phyloP scores from a whole-genome alignment of 2,113 vertebrate species.

The Leptobrachium leishanense region DNA sequence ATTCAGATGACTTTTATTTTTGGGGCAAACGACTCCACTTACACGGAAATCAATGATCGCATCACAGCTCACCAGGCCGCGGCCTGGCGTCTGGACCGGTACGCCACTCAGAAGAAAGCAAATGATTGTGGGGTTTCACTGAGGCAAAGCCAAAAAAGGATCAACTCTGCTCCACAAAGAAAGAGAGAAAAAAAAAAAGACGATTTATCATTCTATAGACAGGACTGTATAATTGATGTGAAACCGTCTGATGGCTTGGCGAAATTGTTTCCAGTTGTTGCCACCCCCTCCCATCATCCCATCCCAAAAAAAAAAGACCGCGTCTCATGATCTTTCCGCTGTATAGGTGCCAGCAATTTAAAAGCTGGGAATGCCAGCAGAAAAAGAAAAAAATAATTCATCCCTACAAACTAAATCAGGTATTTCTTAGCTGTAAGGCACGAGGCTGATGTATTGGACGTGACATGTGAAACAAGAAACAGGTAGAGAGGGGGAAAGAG shows the following conservation, averaged over 20 bases:
- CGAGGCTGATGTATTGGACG: slow-evolving; percentile 20
- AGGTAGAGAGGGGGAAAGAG: slow-evolving; percentile 12
- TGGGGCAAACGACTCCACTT: too few relatives aligned
- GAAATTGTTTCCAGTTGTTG: slow-evolving; percentile 25
- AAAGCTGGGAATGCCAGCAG: slow-evolving; percentile 12
- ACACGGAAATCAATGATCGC: too few relatives aligned
- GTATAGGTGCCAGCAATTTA: slow-evolving; percentile 16
- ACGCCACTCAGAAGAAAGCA: not conserved
- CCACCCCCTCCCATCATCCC: not conserved
- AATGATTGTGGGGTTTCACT: not conserved
- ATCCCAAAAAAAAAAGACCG: too few relatives aligned
- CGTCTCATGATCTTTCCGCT: not conserved
- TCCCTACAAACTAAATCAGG: slow-evolving; percentile 20
- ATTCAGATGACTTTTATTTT: too few relatives aligned
- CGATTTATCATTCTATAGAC: slow-evolving; percentile 14
- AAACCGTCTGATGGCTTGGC: not conserved
- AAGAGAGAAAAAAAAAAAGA: not conserved
- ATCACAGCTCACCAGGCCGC: not conserved
- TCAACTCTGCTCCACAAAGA: not conserved
- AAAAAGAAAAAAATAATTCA: slow-evolving; percentile 16
- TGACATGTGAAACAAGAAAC: slow-evolving; percentile 32
- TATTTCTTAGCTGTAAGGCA: slow-evolving; percentile 12
- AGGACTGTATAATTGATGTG: not conserved
- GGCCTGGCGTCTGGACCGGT: not conserved
- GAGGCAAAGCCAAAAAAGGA: not conserved